phyloP scores from a whole-genome alignment of 2,888 invertebrate species.

The Coleophora deauratella region DNA sequence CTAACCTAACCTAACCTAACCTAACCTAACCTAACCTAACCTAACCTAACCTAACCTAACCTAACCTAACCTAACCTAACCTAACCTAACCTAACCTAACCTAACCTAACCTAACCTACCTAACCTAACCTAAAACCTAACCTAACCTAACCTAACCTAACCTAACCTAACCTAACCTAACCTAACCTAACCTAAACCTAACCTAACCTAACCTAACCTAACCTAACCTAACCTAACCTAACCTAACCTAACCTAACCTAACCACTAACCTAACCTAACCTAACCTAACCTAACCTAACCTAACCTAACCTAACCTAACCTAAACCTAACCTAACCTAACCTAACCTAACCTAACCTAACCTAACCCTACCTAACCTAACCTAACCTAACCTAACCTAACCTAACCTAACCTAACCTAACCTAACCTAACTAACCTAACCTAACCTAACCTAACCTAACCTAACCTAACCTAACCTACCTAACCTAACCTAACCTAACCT shows the following conservation, averaged over 20 bases:
- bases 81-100: slow-evolving; percentile 12
- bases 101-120: slow-evolving; percentile 15
- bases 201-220: slow-evolving; percentile 11
- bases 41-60: slow-evolving; percentile 13
- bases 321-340: slow-evolving; percentile 14
- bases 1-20: slow-evolving; percentile 12
- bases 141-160: slow-evolving; percentile 9
- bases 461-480: slow-evolving; percentile 14
- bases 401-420: slow-evolving; percentile 10
- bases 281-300: slow-evolving; percentile 11
- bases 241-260: slow-evolving; percentile 9
- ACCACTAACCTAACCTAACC: slow-evolving; percentile 11
- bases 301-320: slow-evolving; percentile 11
- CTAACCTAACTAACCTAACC: slow-evolving; percentile 10
- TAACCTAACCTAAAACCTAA: slow-evolving; percentile 11
- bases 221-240: slow-evolving; percentile 10
- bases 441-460: slow-evolving; percentile 13
- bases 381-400: slow-evolving; percentile 12
- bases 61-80: slow-evolving; percentile 12
- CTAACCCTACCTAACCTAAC: slow-evolving; percentile 10
- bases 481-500: slow-evolving; percentile 12
- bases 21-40: slow-evolving; percentile 10
- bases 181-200: slow-evolving; percentile 11
- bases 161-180: slow-evolving; percentile 10
- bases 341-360: slow-evolving; percentile 14